Evolutionary conservation across 2,797 vertebrate species (phyloP), one percentile per base, ranked within the genome.

Genomic region (Cetoscarus ocellatus): DNA sequence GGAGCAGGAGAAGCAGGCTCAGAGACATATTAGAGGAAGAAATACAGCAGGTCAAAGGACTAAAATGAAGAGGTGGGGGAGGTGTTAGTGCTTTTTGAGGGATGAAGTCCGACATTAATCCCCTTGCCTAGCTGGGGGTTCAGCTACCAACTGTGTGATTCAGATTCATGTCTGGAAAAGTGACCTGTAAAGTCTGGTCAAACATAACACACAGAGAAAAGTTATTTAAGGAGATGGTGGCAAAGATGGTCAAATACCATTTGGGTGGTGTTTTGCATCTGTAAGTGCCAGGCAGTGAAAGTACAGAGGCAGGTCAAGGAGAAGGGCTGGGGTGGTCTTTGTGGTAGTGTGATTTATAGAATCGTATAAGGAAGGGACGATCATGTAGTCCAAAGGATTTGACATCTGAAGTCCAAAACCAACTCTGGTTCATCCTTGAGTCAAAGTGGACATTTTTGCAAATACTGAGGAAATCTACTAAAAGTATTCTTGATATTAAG

Each of bases 31-130:
- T n/a, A 60, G 51, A 56, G 64, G 66, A 66, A 43, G 55, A 72
- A 61, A 60, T 47, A 34, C 61, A 54, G 55, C 61, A 54, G 55
- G 67, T 68, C 48, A 73, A 40, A 42, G 36, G 38, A 47, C 9
- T 60, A 34, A 73, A 50, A 42, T 17, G 34, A 45, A 57, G 39
- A 11, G 18, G 49, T 18, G 36, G 40, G 8, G 65, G 51, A 40
- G 60, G 70, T 17, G 53, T 48, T 8, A 3, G 49, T 10, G 66
- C 10, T 12, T 60, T 77, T n/a, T 87, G 83, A 85, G 71, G 59
- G 65, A 89, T 77, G 18, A 27, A 79, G 65, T 84, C 40, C 9
- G 86, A 87, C 79, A 89, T 45, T 86, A 88, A 88, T 91, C 86
- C 83, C 18, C 48, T 57, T 57, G 73, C 77, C 75, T 77, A 63